phyloP scores from a whole-genome alignment of 2,113 vertebrate genomes.

The Strigops habroptila region DNA sequence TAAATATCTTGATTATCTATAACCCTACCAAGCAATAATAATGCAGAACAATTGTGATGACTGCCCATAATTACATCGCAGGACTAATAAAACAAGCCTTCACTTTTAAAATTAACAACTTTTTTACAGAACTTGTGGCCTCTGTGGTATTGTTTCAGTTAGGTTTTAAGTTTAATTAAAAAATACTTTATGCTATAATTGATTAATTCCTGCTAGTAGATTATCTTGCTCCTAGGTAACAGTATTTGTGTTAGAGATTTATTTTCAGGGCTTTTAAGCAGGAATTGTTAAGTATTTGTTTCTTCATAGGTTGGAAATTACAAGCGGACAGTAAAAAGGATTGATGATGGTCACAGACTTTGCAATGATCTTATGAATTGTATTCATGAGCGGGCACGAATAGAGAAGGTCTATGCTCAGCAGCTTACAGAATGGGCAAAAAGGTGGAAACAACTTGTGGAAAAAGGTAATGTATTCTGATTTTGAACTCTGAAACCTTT shows the following conservation, averaged over 20 bases:
- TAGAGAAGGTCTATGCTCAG: conserved; percentile 92
- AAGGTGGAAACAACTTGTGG: conserved; percentile 92
- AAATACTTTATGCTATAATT: background rate
- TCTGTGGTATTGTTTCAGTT: background rate
- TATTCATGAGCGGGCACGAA: conserved; percentile 91
- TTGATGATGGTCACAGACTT: conserved; percentile 93
- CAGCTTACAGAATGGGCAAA: conserved; percentile 97
- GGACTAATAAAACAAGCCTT: background rate
- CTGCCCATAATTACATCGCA: background rate
- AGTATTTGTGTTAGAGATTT: background rate
- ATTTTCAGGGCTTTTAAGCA: background rate
- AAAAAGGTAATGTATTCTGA: conserved; percentile 82
- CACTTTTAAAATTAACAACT: background rate
- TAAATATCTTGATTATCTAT: background rate
- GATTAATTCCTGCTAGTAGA: background rate
- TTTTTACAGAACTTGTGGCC: background rate
- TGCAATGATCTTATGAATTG: conserved; percentile 95
- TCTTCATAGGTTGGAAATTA: conserved; percentile 90
- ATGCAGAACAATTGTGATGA: background rate
- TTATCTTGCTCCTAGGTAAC: background rate
- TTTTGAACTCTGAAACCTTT: background rate
- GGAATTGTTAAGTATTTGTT: background rate
- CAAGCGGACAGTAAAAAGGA: conserved; percentile 90
- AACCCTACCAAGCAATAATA: background rate
- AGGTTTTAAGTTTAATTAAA: background rate